Base-by-base conservation (phyloP, 1,140 invertebrate species). In the Trissolcus basalis region DNA sequence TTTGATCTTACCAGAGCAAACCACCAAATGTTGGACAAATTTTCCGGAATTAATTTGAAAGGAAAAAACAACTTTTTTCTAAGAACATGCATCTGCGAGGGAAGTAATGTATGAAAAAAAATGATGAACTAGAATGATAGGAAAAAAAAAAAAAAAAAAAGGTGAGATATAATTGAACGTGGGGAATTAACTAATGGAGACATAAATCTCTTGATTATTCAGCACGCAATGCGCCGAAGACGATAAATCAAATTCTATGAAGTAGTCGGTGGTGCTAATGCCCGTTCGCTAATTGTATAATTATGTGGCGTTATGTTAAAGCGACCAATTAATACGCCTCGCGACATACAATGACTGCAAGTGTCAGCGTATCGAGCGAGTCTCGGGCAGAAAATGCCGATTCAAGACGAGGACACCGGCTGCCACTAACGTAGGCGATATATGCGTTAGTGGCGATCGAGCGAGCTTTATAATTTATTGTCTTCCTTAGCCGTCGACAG, bases 241-340 rank as follows among this genome's bases (percentile, higher is more conserved):
- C 59, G 54, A 72, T 72, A 64, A 72, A 72, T 72, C 69, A 72
- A 65, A 59, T 64, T 64, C 59, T 43, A 64, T 51, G 54, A 59
- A 86, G 80, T 80, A 87, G 83, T 87, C 85, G 82, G 67, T 82
- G 81, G 77, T 79, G 81, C 82, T 86, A 86, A 82, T 82, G 81
- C 77, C 60, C 70, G 78, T 71, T 65, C 60, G 80, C 82, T 88
- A 88, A 88, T 87, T 88, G 83, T 81, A 81, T 88, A 88, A 88
- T 88, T 88, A 86, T 84, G 85, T 83, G 80, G 82, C 83, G 81
- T 87, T 85, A 82, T 64, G 82, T 83, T 83, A 80, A 81, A 63
- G 79, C 72, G 79, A 78, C 72, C 80, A 83, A 85, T 86, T 87
- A 87, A 87, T 85, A 85, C 77, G 80, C 75, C 77, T 65, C 48